These are phyloP conservation scores for Oxyura jamaicensis DNA, from an alignment of 2,113 vertebrate genomes.

Conservation along the genomic window DNA sequence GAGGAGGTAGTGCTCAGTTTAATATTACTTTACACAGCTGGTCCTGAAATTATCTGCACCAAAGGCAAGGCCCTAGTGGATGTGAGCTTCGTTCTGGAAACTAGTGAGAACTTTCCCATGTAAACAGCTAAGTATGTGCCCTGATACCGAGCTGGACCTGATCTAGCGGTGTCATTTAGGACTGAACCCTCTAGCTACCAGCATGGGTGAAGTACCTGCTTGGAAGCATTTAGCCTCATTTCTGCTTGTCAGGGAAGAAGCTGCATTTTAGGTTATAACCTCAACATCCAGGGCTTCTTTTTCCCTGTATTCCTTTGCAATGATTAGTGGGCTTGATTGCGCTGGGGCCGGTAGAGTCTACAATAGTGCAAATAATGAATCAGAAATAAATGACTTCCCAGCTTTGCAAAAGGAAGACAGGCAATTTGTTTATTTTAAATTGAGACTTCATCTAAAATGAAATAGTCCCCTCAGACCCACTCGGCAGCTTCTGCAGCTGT, in stretches of 20 bases:
- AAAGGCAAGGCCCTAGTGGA: neutral
- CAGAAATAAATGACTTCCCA: neutral
- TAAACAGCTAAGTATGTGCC: neutral
- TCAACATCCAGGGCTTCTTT: neutral
- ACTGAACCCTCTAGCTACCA: neutral
- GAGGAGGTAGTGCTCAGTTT: neutral
- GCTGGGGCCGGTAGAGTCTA: neutral
- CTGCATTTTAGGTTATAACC: neutral
- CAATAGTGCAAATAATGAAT: neutral
- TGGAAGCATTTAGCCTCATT: neutral
- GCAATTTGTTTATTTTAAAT: constrained; percentile 35
- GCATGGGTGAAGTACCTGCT: neutral
- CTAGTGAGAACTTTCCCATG: neutral
- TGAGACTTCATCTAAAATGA: neutral
- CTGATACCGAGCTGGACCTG: neutral
- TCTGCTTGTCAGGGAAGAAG: neutral
- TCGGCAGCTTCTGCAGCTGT: constrained; percentile 1
- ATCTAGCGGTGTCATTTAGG: neutral
- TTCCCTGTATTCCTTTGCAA: neutral
- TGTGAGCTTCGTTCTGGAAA: neutral
- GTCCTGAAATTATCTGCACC: neutral
- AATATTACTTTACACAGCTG: neutral
- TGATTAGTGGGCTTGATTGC: neutral
- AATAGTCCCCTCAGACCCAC: neutral
- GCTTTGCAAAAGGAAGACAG: neutral